These are phyloP conservation scores for Thaumetopoea pityocampa DNA, from an alignment of 1,140 invertebrate species.

Conservation along the genomic window DNA sequence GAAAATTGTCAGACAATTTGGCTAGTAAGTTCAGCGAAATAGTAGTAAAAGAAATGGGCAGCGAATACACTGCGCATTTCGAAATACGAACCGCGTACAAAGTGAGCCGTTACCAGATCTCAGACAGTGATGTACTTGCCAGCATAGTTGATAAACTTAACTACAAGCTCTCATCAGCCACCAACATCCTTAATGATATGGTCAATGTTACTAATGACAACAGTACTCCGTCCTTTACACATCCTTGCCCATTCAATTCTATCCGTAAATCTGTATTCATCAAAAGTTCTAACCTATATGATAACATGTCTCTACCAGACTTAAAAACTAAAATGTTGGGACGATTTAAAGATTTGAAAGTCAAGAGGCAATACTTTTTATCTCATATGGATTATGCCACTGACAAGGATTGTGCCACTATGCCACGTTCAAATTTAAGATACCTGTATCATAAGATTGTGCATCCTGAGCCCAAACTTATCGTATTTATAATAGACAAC, in stretches of 20 bases:
- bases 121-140: constrained; percentile 42
- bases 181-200: constrained; percentile 58
- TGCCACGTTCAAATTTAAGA: constrained; percentile 60
- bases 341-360: constrained; percentile 65
- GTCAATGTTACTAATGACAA: constrained; percentile 46
- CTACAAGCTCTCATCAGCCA: constrained; percentile 57
- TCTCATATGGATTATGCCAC: constrained; percentile 68
- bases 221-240: constrained; percentile 62
- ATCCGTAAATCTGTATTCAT: constrained; percentile 66
- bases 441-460: constrained; percentile 65
- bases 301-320: constrained; percentile 36
- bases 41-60: constrained; percentile 55
- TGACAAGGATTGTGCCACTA: constrained; percentile 60
- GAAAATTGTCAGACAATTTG: constrained; percentile 48
- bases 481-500: constrained; percentile 66
- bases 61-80: constrained; percentile 54
- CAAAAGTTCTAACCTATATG: constrained; percentile 53
- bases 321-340: constrained; percentile 51
- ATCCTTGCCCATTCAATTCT: constrained; percentile 70
- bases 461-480: constrained; percentile 61
- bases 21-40: constrained; percentile 57
- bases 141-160: constrained; percentile 56
- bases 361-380: constrained; percentile 68
- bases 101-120: constrained; percentile 42
- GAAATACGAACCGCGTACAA: constrained; percentile 54